These are phyloP conservation scores for Maconellicoccus hirsutus DNA, from an alignment of 1,140 invertebrate species.

Conservation along the genomic window DNA sequence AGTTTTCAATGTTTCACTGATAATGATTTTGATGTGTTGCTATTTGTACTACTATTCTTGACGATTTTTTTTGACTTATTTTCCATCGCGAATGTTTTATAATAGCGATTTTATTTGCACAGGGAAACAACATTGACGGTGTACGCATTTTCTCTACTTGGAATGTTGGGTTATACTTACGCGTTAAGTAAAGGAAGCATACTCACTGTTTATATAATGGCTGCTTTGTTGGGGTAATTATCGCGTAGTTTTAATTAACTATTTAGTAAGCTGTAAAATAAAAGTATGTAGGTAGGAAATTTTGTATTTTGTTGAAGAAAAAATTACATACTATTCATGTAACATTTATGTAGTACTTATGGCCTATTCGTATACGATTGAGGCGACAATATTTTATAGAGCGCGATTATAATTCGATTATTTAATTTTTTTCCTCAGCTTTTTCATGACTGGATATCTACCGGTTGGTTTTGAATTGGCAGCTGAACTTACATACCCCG, in stretches of 20 bases:
- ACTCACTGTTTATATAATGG: constrained; percentile 64
- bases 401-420: neutral
- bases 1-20: neutral
- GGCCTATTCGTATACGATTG: neutral
- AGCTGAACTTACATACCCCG: constrained; percentile 86
- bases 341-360: neutral
- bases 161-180: constrained; percentile 81
- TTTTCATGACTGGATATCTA: constrained; percentile 94
- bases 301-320: too few species aligned
- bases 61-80: too few species aligned
- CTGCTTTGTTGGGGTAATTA: constrained; percentile 61
- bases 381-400: neutral
- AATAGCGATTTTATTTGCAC: constrained; percentile 33
- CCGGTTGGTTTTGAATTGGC: constrained; percentile 92
- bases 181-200: constrained; percentile 55
- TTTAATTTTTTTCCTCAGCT: constrained; percentile 42
- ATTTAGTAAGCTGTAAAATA: too few species aligned
- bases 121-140: constrained; percentile 78
- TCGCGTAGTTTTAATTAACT: too few species aligned
- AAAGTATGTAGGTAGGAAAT: too few species aligned
- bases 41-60: neutral
- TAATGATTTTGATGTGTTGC: neutral
- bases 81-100: neutral
- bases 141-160: constrained; percentile 69
- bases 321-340: too few species aligned